phyloP scores from a whole-genome alignment of 2,113 vertebrate genomes.

The Orientallactaga bullata region DNA sequence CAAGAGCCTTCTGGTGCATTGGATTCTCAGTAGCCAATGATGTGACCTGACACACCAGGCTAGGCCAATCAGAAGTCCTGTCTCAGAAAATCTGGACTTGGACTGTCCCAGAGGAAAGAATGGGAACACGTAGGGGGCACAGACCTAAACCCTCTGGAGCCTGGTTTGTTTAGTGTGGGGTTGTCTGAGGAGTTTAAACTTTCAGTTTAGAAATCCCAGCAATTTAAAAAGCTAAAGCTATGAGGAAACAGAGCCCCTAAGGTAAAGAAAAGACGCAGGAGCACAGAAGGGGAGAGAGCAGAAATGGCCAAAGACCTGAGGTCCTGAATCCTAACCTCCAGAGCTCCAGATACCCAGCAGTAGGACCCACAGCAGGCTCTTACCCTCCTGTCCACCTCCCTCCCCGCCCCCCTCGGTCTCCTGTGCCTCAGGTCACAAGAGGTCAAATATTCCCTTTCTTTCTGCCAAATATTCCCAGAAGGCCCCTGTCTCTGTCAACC shows the following conservation, averaged over 20 bases:
- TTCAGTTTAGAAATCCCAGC: not conserved
- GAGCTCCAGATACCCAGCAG: not conserved
- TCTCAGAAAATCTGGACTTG: not conserved
- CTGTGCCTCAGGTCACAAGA: not conserved
- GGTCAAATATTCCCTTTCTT: not conserved
- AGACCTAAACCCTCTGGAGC: rapidly evolving
- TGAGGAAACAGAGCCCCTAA: not conserved
- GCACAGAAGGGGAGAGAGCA: rapidly evolving
- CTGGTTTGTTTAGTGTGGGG: rapidly evolving
- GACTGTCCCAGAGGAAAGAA: rapidly evolving
- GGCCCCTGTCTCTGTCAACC: rapidly evolving
- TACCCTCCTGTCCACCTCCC: too few relatives aligned
- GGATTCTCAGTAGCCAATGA: not conserved
- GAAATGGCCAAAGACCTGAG: too few relatives aligned
- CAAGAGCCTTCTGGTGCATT: not conserved
- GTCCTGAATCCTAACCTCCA: rapidly evolving
- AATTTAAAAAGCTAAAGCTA: not conserved
- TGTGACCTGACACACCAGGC: not conserved
- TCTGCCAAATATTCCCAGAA: rapidly evolving
- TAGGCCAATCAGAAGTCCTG: not conserved
- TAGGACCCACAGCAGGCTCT: not conserved
- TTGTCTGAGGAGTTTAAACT: not conserved
- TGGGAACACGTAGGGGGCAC: not conserved
- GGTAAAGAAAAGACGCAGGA: not conserved
- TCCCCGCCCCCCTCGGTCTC: too few relatives aligned